These are phyloP conservation scores for Cantharis rufa DNA, from an alignment of 2,888 invertebrate species.

Conservation along the genomic window DNA sequence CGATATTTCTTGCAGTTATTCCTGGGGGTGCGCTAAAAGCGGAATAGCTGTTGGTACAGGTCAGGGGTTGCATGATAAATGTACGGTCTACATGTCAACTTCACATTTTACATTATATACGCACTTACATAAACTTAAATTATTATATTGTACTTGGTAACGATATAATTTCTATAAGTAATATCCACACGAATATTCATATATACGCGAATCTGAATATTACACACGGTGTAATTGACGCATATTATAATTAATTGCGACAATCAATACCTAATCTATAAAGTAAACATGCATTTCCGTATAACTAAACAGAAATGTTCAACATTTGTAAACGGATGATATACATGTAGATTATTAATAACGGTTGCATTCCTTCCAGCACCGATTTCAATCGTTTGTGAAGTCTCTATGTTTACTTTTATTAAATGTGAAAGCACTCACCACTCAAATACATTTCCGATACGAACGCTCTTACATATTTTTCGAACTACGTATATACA, in stretches of 20 bases:
- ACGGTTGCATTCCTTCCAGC: conserved; percentile 7
- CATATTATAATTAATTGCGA: neutral
- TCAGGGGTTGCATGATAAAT: conserved; percentile 41
- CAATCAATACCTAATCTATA: conserved; percentile 15
- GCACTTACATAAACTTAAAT: conserved; percentile 36
- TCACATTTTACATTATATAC: conserved; percentile 38
- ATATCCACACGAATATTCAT: conserved; percentile 18
- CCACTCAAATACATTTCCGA: neutral
- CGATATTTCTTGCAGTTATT: conserved; percentile 32
- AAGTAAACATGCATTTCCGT: conserved; percentile 20
- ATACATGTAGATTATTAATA: conserved; percentile 10
- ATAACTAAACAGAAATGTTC: conserved; percentile 10
- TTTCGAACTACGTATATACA: neutral
- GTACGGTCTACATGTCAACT: conserved; percentile 41
- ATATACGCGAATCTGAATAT: conserved; percentile 7
- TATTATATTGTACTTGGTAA: conserved; percentile 17
- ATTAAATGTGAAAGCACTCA: neutral
- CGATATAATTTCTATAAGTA: conserved; percentile 20
- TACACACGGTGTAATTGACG: conserved; percentile 17
- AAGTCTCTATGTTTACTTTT: neutral
- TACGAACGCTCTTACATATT: neutral
- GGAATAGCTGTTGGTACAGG: conserved; percentile 40
- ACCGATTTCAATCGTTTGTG: neutral
- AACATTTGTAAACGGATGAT: conserved; percentile 13
- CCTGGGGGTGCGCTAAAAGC: conserved; percentile 35